phyloP scores from a whole-genome alignment of 2,113 vertebrate species.

The Dermatemys mawii region DNA sequence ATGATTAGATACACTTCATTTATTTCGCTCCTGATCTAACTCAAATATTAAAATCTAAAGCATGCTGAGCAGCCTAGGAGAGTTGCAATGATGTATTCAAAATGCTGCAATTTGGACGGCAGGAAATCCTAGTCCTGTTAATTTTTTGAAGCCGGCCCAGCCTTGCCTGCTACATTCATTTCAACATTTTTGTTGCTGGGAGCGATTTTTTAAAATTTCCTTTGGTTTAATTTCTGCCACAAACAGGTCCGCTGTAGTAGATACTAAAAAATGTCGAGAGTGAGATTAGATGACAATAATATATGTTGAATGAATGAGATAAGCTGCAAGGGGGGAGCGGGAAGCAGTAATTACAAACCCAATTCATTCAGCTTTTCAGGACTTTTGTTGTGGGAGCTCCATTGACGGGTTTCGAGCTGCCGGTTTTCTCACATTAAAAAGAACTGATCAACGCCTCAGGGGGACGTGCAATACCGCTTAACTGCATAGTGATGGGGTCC shows the following conservation, averaged over 20 bases:
- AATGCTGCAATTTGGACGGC: background rate
- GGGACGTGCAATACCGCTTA: conserved; percentile 75
- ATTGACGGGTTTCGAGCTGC: conserved; percentile 79
- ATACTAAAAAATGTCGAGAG: conserved; percentile 61
- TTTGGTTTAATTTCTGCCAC: conserved; percentile 55
- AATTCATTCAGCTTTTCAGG: conserved; percentile 86
- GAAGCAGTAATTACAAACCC: conserved; percentile 82
- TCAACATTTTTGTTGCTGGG: background rate
- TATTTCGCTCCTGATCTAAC: conserved; percentile 41
- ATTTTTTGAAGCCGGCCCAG: background rate
- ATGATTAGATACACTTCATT: conserved; percentile 65
- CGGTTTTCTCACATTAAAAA: conserved; percentile 83
- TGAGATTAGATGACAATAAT: conserved; percentile 80
- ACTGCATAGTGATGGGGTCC: conserved; percentile 79
- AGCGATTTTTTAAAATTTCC: background rate
- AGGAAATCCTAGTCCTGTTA: background rate
- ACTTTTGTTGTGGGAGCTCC: conserved; percentile 81
- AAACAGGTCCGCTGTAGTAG: conserved; percentile 43
- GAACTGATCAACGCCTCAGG: conserved; percentile 78
- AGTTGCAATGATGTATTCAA: background rate
- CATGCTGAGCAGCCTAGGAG: background rate
- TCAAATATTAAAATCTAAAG: conserved; percentile 43
- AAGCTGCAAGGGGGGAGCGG: conserved; percentile 72
- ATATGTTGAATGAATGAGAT: conserved; percentile 84
- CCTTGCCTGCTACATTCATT: background rate